phyloP scores from a whole-genome alignment of 2,113 vertebrate genomes.

The Elgaria multicarinata region DNA sequence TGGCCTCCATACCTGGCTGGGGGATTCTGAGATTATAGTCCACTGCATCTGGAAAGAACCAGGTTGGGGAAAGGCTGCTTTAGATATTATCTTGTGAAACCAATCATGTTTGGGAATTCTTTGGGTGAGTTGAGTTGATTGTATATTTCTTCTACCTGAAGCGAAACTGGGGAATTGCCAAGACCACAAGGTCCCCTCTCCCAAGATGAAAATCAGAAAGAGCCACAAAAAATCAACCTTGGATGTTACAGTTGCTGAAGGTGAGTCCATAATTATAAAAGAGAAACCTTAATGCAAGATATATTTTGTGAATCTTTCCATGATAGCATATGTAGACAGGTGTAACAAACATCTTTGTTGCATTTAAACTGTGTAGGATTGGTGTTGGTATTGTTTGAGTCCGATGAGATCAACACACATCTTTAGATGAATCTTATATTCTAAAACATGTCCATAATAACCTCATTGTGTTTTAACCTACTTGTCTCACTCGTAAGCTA shows the following conservation, averaged over 20 bases:
- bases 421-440: not conserved
- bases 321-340: not conserved
- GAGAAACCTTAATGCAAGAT: too few species aligned
- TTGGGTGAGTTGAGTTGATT: not conserved
- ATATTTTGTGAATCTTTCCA: not conserved
- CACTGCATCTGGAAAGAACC: too few species aligned
- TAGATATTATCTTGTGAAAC: not conserved
- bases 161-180: slow-evolving; percentile 42
- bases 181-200: not conserved
- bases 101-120: not conserved
- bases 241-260: slow-evolving; percentile 16
- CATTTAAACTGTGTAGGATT: too few species aligned
- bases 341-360: too few species aligned
- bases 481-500: not conserved
- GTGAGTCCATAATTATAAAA: slow-evolving; percentile 21
- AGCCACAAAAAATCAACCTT: not conserved
- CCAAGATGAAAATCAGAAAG: slow-evolving; percentile 49
- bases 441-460: not conserved
- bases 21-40: too few species aligned
- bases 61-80: not conserved
- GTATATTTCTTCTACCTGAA: slow-evolving; percentile 34
- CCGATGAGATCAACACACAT: too few species aligned
- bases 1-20: too few species aligned
- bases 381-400: too few species aligned
- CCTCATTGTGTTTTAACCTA: too few species aligned